Evolutionary conservation across 2,888 invertebrate genomes (phyloP).

Genomic region (Eustalomyia histrio): DNA sequence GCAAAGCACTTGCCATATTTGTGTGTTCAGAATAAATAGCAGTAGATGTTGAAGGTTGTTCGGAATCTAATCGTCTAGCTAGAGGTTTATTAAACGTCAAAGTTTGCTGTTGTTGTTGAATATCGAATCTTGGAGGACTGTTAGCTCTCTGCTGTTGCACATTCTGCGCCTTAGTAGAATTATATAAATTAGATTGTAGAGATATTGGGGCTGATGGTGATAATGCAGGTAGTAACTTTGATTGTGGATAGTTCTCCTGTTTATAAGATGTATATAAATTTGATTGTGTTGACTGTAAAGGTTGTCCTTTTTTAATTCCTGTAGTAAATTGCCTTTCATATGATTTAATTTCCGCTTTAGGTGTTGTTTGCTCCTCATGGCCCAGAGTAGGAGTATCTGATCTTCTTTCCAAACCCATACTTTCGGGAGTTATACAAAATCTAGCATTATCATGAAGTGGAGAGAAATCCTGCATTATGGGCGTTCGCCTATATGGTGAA

Average conservation of each 20-base stretch:
- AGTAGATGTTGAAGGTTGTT: background rate
- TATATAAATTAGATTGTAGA: no score
- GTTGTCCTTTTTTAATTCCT: no score
- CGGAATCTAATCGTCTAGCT: background rate
- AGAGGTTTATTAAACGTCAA: no score
- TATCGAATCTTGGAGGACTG: no score
- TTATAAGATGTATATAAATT: no score
- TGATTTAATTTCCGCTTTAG: background rate
- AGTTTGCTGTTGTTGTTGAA: no score
- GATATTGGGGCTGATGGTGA: no score
- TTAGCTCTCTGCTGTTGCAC: no score
- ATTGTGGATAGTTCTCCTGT: no score
- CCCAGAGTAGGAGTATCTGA: background rate
- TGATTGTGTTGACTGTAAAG: background rate
- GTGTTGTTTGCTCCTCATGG: background rate
- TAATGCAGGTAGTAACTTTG: no score
- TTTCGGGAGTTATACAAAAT: slow-evolving; percentile 17
- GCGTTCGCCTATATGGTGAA: background rate
- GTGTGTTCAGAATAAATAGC: no score
- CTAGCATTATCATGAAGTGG: background rate
- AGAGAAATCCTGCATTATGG: background rate
- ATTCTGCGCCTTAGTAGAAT: no score
- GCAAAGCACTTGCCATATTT: background rate
- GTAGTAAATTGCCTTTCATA: background rate
- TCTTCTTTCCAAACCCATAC: slow-evolving; percentile 10